These are phyloP conservation scores for Thaumatotibia leucotreta DNA, from an alignment of 1,140 invertebrate species.

Conservation along the genomic window DNA sequence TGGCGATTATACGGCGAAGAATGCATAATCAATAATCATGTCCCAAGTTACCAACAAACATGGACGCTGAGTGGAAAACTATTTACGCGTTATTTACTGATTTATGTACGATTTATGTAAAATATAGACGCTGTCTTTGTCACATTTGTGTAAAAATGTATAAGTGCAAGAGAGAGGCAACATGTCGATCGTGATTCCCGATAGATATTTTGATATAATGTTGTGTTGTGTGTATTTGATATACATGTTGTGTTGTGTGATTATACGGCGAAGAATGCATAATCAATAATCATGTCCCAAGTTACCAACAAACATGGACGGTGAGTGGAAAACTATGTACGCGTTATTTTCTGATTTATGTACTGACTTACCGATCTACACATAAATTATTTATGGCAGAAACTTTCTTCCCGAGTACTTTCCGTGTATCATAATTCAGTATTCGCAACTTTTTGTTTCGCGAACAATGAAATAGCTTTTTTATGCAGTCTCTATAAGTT, in stretches of 20 bases:
- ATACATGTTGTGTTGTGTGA: too few relatives aligned
- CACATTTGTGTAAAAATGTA: too few relatives aligned
- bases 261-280: too few relatives aligned
- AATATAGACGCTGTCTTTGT: too few relatives aligned
- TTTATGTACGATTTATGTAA: too few relatives aligned
- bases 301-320: neutral
- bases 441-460: neutral
- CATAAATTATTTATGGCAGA: constrained; percentile 3
- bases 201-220: neutral
- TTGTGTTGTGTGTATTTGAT: neutral
- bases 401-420: neutral
- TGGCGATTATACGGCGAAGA: too few relatives aligned
- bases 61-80: neutral
- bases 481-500: too few relatives aligned
- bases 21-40: neutral
- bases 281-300: neutral
- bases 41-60: neutral
- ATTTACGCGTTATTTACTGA: neutral
- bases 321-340: constrained; percentile 6
- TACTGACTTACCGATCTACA: neutral
- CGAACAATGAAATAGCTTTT: neutral
- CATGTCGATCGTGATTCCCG: neutral
- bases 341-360: neutral
- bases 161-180: too few relatives aligned
- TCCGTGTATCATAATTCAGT: constrained; percentile 5